Conservation (phyloP, 1,140 invertebrate genomes). For the Mamestra configurata region DNA sequence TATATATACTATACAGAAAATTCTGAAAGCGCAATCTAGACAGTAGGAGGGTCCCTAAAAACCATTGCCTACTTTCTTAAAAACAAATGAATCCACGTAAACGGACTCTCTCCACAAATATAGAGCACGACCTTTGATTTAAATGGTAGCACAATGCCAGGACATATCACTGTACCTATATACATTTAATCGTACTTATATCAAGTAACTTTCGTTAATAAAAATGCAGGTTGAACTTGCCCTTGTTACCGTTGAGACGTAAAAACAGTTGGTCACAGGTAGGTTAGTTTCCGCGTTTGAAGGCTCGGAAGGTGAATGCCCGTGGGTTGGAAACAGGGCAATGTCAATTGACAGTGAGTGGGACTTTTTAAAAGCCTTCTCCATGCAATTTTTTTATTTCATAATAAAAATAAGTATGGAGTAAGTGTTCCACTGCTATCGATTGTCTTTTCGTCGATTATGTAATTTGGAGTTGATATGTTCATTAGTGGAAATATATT, state of each 20-base stretch:
- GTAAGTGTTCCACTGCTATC: too few relatives aligned
- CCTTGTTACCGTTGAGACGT: constrained; percentile 52
- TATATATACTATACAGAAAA: too few relatives aligned
- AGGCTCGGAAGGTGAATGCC: constrained; percentile 77
- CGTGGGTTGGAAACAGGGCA: constrained; percentile 67
- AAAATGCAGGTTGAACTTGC: constrained; percentile 49
- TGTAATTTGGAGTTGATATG: too few relatives aligned
- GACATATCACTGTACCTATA: constrained; percentile 7
- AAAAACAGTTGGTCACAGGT: constrained; percentile 40
- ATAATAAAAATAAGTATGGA: too few relatives aligned
- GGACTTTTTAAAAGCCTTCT: constrained; percentile 60
- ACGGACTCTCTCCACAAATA: background rate
- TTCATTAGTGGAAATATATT: too few relatives aligned
- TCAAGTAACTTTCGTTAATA: constrained; percentile 47
- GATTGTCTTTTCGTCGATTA: constrained; percentile 16
- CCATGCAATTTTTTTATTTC: background rate
- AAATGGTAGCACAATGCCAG: constrained; percentile 44
- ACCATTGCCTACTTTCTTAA: too few relatives aligned
- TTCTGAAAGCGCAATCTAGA: too few relatives aligned
- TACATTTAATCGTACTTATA: background rate
- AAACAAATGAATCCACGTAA: too few relatives aligned
- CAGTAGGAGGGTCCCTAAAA: too few relatives aligned
- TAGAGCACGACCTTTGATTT: constrained; percentile 26
- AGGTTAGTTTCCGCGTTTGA: constrained; percentile 68
- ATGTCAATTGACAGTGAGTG: constrained; percentile 77